Percentiles rank a stretch among this genome's conserved stretches.
These are phyloP conservation scores for Drosophila anomalipes DNA, from an alignment of 2,888 invertebrate genomes.

Conservation along the genomic window DNA sequence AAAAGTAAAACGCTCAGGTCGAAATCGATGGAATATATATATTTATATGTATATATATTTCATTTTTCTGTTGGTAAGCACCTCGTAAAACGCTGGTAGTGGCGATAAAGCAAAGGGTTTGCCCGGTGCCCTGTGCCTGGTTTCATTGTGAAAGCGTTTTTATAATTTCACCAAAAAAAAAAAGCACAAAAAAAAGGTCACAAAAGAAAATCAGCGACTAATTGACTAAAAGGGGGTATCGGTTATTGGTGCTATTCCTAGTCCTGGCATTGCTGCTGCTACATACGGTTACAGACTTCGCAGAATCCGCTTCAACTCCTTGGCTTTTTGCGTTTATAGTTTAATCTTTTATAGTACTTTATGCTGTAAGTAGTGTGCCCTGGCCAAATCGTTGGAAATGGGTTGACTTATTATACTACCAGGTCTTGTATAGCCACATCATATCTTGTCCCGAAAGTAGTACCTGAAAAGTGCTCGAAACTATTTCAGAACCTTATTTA, in stretches of 20 bases:
- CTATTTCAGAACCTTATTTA: not conserved
- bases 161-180: constrained; percentile 56
- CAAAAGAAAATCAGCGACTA: constrained; percentile 78
- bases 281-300: constrained; percentile 18
- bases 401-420: constrained; percentile 33
- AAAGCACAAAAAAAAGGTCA: constrained; percentile 26
- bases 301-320: constrained; percentile 49
- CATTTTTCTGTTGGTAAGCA: constrained; percentile 28
- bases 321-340: constrained; percentile 39
- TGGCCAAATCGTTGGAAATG: constrained; percentile 17
- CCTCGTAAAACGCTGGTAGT: constrained; percentile 28
- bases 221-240: constrained; percentile 78
- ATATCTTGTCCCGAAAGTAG: not conserved
- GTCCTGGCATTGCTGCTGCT: constrained; percentile 1
- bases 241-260: constrained; percentile 22
- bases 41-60: not conserved
- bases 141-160: constrained; percentile 59
- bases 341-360: constrained; percentile 34
- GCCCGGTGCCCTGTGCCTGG: not conserved
- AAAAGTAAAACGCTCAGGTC: constrained; percentile 23
- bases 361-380: not conserved
- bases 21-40: not conserved
- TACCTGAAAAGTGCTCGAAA: too few species aligned
- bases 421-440: not conserved
- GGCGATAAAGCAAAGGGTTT: constrained; percentile 46